Base-by-base conservation (phyloP, 2,113 vertebrate species). In the Acrocephalus arundinaceus region DNA sequence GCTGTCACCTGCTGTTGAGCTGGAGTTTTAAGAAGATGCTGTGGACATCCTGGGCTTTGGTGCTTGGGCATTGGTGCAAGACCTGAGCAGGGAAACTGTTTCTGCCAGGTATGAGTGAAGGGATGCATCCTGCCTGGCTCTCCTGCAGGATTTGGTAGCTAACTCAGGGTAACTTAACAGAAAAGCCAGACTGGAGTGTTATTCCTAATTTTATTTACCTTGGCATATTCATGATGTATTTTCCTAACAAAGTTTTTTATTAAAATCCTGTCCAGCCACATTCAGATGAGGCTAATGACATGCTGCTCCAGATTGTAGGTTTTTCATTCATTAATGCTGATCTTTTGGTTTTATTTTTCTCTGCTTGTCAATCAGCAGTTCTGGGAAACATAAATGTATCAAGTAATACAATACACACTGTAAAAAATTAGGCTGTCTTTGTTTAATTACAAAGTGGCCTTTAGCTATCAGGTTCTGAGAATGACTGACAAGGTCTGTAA, bases 251-350 rank as follows among this genome's bases (percentile, higher is more conserved):
- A 81, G 15, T 8, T 89, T 78, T 66, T 71, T 48, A 54, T 28
- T 68, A 59, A 78, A 94, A 85, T 82, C 31, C 43, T 72, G 30
- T 79, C 49, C 39, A 73, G 6, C 15, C 55, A 25, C 46, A 77
- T 73, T 82, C 48, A 76, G n/a, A 54, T 39, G 28, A 37, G 18
- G 22, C 28, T 30, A 43, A 55, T 18, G 28, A 82, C 79, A 39
- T 0, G 0, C 41, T 0, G 4, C 51, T 85, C 15, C 2, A 5
- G 37, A 13, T 27, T 93, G n/a, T 10, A 63, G 31, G 21, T 2
- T 2, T 73, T 77, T 67, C 4, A 8, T 80, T 37, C 37, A 13
- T 74, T 85, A 62, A 41, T 59, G 25, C 15, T 63, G 10, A 30
- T 76, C 13, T 88, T 82, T 54, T 83, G 41, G 11, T 35, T 95